Conservation (phyloP, 2,888 invertebrate species). For the Lydus trimaculatus region DNA sequence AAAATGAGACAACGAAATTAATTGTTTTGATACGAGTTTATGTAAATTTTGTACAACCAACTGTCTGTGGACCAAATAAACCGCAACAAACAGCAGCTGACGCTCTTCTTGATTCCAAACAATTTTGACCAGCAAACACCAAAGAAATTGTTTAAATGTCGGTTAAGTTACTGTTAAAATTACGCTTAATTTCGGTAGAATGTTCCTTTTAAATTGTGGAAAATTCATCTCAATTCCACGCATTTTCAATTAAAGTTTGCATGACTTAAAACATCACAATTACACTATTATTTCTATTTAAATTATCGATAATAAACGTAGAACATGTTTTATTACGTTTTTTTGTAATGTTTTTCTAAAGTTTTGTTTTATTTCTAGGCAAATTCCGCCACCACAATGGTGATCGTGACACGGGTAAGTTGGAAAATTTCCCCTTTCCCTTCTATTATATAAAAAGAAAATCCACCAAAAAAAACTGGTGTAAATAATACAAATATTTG, state of each 20-base stretch:
- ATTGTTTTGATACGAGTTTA: background rate
- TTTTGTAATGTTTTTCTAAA: background rate
- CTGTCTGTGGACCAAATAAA: background rate
- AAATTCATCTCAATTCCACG: no score
- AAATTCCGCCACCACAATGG: constrained; percentile 56
- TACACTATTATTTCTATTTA: background rate
- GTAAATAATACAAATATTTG: background rate
- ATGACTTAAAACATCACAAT: background rate
- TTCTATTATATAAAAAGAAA: background rate
- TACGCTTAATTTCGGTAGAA: background rate
- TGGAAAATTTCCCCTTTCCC: background rate
- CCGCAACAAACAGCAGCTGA: no score
- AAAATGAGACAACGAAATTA: background rate
- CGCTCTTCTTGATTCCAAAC: no score
- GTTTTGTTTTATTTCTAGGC: background rate
- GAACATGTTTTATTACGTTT: background rate
- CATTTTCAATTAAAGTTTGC: no score
- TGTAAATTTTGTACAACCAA: background rate
- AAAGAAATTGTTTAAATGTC: no score
- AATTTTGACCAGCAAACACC: no score
- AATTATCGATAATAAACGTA: background rate
- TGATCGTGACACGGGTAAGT: constrained; percentile 65
- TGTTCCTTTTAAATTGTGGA: no score
- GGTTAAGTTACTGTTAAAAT: no score
- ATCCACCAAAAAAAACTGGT: background rate